Evolutionary conservation across 2,113 vertebrate species (phyloP).

Genomic region (Petrocephalus microphthalmus): DNA sequence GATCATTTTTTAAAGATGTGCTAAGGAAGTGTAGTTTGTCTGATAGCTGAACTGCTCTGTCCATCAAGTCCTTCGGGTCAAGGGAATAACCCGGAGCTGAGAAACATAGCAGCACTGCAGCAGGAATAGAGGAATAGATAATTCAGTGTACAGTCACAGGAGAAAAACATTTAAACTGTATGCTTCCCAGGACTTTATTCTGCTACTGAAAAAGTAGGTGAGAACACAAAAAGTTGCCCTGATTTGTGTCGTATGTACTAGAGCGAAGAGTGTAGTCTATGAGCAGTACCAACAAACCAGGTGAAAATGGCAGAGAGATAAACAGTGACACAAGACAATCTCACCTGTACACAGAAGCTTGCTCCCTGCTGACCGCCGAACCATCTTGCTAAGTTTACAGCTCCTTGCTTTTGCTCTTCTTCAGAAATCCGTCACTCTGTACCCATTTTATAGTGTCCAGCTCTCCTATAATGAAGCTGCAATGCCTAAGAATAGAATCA

Average conservation of each 20-base stretch:
- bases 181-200: too few relatives aligned
- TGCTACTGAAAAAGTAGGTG: neutral
- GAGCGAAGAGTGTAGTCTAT: neutral
- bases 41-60: slow-evolving; percentile 58
- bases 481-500: neutral
- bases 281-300: neutral
- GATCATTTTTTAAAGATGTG: slow-evolving; percentile 49
- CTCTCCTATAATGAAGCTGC: slow-evolving; percentile 11
- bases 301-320: neutral
- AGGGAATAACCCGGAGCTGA: slow-evolving; percentile 40
- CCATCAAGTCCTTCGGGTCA: slow-evolving; percentile 52
- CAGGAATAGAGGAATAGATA: slow-evolving; percentile 8
- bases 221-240: neutral
- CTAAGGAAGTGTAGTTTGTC: slow-evolving; percentile 64
- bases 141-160: neutral
- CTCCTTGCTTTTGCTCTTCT: neutral
- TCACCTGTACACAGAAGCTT: slow-evolving; percentile 35
- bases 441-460: slow-evolving; percentile 34
- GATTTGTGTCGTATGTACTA: neutral
- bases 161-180: neutral
- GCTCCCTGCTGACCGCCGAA: neutral
- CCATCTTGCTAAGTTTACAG: slow-evolving; percentile 16
- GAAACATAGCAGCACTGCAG: slow-evolving; percentile 37
- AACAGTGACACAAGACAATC: neutral
- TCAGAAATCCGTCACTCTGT: slow-evolving; percentile 2